Percentiles rank a stretch among this genome's conserved stretches.
Conservation (phyloP, 2,888 invertebrate genomes). For the Podotricha telesiphe region DNA sequence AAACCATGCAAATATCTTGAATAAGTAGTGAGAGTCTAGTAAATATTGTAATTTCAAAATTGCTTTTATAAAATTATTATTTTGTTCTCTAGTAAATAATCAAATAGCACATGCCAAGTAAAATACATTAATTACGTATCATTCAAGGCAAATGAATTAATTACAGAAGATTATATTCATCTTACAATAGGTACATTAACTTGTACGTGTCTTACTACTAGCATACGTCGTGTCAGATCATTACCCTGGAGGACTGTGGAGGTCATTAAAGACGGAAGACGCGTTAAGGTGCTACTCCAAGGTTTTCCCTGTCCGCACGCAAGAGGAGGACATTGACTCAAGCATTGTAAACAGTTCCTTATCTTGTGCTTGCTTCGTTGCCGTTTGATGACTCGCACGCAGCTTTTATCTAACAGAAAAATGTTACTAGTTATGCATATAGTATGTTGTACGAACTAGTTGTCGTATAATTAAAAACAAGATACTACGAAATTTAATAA, state of each 20-base stretch:
- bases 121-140: conserved; percentile 2
- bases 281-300: conserved; percentile 67
- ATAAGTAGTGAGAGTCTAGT: background rate
- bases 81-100: background rate
- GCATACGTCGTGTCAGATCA: conserved; percentile 57
- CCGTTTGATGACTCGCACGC: conserved; percentile 60
- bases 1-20: background rate
- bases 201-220: conserved; percentile 46
- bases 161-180: conserved; percentile 32
- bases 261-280: conserved; percentile 62
- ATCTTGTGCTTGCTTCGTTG: conserved; percentile 69
- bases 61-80: background rate
- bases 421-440: conserved; percentile 52
- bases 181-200: conserved; percentile 47
- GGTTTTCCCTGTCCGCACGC: conserved; percentile 75
- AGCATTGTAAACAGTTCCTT: conserved; percentile 83
- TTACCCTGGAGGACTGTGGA: conserved; percentile 63
- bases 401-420: conserved; percentile 78
- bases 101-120: background rate
- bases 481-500: background rate
- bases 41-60: background rate
- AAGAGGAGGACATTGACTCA: conserved; percentile 83
- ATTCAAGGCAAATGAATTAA: conserved; percentile 20
- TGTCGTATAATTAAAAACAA: background rate
- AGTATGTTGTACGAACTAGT: conserved; percentile 25